Conservation (phyloP, 2,797 vertebrate species). For the Pachyuromys duprasi region DNA sequence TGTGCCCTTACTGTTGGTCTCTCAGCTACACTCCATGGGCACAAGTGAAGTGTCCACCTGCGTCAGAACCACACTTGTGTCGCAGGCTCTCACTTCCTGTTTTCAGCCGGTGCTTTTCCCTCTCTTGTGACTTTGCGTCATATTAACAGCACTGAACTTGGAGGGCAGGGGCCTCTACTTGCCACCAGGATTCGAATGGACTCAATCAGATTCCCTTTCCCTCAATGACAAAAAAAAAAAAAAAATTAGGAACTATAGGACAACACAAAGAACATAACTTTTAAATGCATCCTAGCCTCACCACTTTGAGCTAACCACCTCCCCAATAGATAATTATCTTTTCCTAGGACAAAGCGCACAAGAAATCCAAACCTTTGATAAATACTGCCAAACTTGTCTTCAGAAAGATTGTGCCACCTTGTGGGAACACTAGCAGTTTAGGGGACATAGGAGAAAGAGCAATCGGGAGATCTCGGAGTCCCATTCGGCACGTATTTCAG, state of each 20-base stretch:
- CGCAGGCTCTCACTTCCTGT: neutral
- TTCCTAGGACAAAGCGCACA: neutral
- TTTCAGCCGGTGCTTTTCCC: neutral
- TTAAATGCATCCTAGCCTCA: neutral
- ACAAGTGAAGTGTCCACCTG: neutral
- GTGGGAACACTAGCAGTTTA: neutral
- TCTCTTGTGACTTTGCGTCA: neutral
- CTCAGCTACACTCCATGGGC: neutral
- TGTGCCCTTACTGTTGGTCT: neutral
- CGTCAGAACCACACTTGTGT: neutral
- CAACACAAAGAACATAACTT: neutral
- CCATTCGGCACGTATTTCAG: neutral
- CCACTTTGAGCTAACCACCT: neutral
- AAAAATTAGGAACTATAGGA: neutral
- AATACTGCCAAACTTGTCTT: slow-evolving; percentile 14
- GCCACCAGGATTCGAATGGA: neutral
- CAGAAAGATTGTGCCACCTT: slow-evolving; percentile 28
- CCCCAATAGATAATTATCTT: neutral
- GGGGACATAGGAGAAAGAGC: neutral
- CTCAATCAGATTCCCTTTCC: neutral
- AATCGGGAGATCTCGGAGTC: neutral
- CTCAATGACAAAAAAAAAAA: neutral
- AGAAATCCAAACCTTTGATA: neutral
- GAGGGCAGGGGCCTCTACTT: neutral
- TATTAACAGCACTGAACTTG: neutral